phyloP scores from a whole-genome alignment of 2,888 invertebrate species.

The Spodoptera exigua region DNA sequence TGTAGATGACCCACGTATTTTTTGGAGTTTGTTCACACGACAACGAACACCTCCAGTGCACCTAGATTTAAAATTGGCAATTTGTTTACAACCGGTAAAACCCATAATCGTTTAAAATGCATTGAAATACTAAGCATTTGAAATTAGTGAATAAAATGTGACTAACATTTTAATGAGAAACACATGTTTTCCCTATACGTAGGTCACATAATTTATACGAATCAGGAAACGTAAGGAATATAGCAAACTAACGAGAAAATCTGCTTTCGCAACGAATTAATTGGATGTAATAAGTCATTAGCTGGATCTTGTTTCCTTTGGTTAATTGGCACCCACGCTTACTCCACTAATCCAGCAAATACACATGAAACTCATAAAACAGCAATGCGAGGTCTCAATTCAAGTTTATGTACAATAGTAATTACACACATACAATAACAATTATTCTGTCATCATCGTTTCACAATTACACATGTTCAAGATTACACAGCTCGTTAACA shows the following conservation, averaged over 20 bases:
- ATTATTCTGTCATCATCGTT: slow-evolving; percentile 39
- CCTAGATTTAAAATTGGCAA: no score
- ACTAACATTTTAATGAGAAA: slow-evolving; percentile 35
- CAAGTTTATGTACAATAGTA: slow-evolving; percentile 22
- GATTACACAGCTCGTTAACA: slow-evolving; percentile 28
- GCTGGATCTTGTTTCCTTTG: slow-evolving; percentile 48
- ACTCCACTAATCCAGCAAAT: slow-evolving; percentile 24
- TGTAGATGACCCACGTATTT: no score
- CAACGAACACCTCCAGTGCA: slow-evolving; percentile 39
- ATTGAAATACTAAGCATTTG: no score
- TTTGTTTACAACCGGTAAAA: no score
- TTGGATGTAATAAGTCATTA: slow-evolving; percentile 51
- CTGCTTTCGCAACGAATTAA: slow-evolving; percentile 53
- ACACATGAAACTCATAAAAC: slow-evolving; percentile 25
- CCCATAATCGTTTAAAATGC: no score
- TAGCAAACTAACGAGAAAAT: slow-evolving; percentile 36
- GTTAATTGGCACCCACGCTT: slow-evolving; percentile 47
- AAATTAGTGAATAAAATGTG: slow-evolving; percentile 17
- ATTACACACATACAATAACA: slow-evolving; percentile 20
- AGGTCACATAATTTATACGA: slow-evolving; percentile 28
- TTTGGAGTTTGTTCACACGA: slow-evolving; percentile 42
- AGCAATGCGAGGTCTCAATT: slow-evolving; percentile 11
- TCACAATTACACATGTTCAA: slow-evolving; percentile 33
- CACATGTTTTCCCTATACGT: slow-evolving; percentile 31
- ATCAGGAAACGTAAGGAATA: slow-evolving; percentile 48